phyloP scores from a whole-genome alignment of 2,113 vertebrate genomes.

The Pteruthius melanotis region DNA sequence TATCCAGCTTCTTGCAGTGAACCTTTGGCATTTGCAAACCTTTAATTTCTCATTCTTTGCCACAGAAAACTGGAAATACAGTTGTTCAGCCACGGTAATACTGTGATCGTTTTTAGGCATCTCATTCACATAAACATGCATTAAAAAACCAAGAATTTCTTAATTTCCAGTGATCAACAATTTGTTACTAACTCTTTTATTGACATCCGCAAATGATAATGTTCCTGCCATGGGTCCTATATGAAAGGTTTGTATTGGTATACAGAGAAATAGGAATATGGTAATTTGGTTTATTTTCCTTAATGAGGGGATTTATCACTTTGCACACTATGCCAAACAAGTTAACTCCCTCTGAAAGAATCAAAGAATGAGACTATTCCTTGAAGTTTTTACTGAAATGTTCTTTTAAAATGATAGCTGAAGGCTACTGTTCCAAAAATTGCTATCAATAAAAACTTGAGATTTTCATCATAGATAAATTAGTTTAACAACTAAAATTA shows the following conservation, averaged over 20 bases:
- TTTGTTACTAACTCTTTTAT: neutral
- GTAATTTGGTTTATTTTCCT: neutral
- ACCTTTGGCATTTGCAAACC: neutral
- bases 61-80: neutral
- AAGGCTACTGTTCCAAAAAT: neutral
- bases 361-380: neutral
- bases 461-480: neutral
- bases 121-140: neutral
- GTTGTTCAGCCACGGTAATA: neutral
- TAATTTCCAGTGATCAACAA: neutral
- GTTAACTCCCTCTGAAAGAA: neutral
- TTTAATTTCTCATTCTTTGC: neutral
- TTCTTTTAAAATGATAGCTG: neutral
- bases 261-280: neutral
- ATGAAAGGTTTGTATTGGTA: neutral
- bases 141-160: neutral
- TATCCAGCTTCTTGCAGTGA: neutral
- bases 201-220: neutral
- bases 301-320: neutral
- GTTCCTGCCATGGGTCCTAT: neutral
- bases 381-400: neutral
- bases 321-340: neutral
- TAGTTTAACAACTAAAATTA: neutral
- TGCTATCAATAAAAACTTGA: neutral
- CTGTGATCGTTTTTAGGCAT: neutral